Evolutionary conservation across 2,113 vertebrate genomes (phyloP).

Genomic region (Cheilinus undulatus): DNA sequence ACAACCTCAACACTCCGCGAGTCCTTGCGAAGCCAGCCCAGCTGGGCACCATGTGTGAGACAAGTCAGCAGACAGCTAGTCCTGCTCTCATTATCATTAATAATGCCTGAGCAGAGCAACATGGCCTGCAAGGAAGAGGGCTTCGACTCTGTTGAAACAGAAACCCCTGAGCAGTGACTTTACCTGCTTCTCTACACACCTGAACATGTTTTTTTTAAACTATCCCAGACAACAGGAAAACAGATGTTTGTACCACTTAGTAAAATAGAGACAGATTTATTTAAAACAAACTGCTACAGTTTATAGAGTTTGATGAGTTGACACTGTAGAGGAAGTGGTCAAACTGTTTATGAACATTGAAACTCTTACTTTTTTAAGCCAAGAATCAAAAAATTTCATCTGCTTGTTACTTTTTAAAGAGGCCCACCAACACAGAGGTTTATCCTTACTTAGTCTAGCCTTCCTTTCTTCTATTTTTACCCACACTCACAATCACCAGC

Average conservation of each 20-base stretch:
- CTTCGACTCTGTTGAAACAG: slow-evolving; percentile 1
- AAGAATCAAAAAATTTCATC: not conserved
- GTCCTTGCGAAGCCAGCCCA: slow-evolving; percentile 91
- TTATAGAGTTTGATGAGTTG: slow-evolving; percentile 28
- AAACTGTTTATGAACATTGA: slow-evolving; percentile 60
- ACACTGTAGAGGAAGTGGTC: slow-evolving; percentile 74
- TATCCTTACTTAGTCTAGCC: too few species aligned
- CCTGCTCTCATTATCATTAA: slow-evolving; percentile 96
- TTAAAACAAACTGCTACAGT: slow-evolving; percentile 21
- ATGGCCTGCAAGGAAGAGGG: not conserved
- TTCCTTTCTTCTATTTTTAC: not conserved
- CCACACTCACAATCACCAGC: slow-evolving; percentile 1
- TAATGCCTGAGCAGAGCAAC: slow-evolving; percentile 80
- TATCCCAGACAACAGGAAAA: slow-evolving; percentile 23
- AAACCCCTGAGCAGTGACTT: not conserved
- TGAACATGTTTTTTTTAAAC: not conserved
- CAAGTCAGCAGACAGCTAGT: slow-evolving; percentile 92
- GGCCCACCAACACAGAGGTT: not conserved
- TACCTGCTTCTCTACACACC: not conserved
- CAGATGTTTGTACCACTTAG: slow-evolving; percentile 57
- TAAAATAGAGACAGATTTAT: slow-evolving; percentile 7
- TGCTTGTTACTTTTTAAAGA: not conserved
- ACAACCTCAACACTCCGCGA: slow-evolving; percentile 93
- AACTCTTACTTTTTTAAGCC: slow-evolving; percentile 42
- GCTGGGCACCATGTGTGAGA: slow-evolving; percentile 89